Percentiles rank a stretch among this genome's conserved stretches.
Conservation (phyloP, 2,797 vertebrate genomes). For the Etheostoma nigrum region DNA sequence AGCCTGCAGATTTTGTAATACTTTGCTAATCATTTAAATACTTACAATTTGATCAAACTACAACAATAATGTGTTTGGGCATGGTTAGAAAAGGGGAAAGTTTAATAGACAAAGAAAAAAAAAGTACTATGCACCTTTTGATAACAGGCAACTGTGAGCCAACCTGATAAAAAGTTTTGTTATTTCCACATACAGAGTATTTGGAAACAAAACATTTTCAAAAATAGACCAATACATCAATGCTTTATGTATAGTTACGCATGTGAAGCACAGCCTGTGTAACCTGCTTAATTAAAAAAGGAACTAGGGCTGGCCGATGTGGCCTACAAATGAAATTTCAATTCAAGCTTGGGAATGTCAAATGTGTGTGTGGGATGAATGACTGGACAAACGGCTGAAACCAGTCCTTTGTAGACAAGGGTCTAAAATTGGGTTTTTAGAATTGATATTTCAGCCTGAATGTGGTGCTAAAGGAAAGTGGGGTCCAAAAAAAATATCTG, state of each 20-base stretch:
- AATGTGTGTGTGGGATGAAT: not conserved
- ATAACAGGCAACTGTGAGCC: not conserved
- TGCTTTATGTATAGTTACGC: not conserved
- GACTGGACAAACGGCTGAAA: not conserved
- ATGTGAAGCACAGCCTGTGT: not conserved
- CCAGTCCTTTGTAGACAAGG: not conserved
- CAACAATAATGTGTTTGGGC: not conserved
- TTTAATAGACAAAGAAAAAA: not conserved
- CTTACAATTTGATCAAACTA: not conserved
- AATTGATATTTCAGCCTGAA: not conserved
- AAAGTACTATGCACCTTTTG: not conserved
- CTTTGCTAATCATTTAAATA: slow-evolving; percentile 8
- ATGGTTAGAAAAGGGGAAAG: not conserved
- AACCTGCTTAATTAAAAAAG: not conserved
- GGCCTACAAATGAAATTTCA: not conserved
- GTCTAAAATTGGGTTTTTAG: slow-evolving; percentile 1
- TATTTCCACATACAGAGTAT: no score
- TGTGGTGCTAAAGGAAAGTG: not conserved
- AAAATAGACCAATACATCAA: no score
- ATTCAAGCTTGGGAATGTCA: not conserved
- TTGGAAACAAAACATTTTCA: no score
- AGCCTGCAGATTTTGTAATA: not conserved
- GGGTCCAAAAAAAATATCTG: not conserved
- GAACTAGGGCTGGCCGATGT: not conserved
- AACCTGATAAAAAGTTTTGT: no score